phyloP scores from a whole-genome alignment of 2,797 vertebrate species.

The Loriculus beryllinus region DNA sequence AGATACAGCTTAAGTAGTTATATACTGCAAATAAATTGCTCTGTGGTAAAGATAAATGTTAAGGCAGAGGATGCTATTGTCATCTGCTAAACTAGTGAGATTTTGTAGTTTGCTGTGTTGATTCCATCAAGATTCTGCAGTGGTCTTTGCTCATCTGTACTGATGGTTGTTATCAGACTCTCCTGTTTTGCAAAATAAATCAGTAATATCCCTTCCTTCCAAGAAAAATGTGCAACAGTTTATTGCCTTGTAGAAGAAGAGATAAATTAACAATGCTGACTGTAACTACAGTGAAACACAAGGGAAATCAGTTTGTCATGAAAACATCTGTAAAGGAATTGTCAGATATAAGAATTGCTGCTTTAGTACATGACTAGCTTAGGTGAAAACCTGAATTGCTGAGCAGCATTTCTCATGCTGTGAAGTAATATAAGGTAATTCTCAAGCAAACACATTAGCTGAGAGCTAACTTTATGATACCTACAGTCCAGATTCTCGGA shows the following conservation, averaged over 20 bases:
- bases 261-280: slow-evolving; percentile 45
- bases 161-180: neutral
- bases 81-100: neutral
- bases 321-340: slow-evolving; percentile 50
- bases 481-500: neutral
- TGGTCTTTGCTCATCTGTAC: neutral
- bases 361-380: neutral
- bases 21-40: neutral
- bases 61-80: neutral
- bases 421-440: neutral
- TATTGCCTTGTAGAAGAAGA: slow-evolving; percentile 43
- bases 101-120: neutral
- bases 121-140: neutral
- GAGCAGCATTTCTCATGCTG: neutral
- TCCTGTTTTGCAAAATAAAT: slow-evolving; percentile 20
- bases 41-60: neutral
- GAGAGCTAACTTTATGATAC: neutral
- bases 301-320: slow-evolving; percentile 50
- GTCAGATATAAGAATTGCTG: neutral
- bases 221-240: slow-evolving; percentile 17
- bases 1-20: neutral
- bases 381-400: slow-evolving; percentile 30
- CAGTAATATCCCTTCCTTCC: slow-evolving; percentile 17
- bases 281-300: slow-evolving; percentile 22
- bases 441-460: neutral